A percentile compares a stretch with the other conserved stretches of the same genome.
Conservation (phyloP, 2,797 vertebrate genomes). For the Alosa sapidissima region DNA sequence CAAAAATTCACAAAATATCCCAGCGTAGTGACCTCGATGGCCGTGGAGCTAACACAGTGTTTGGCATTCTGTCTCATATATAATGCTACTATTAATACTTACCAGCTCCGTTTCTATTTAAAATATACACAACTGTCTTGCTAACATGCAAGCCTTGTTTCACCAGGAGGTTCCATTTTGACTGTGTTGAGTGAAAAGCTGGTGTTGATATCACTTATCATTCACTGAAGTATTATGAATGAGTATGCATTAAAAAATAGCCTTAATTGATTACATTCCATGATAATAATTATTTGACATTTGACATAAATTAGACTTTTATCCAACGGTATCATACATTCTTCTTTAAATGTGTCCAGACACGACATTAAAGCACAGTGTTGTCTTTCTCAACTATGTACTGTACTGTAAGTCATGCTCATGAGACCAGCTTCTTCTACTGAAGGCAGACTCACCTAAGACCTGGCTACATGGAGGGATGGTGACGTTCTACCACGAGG, state of each 20-base stretch:
- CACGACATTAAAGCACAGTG: neutral
- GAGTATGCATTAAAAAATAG: too few species aligned
- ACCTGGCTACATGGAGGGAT: neutral
- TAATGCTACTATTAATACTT: conserved; percentile 11
- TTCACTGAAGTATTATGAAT: too few species aligned
- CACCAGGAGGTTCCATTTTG: neutral
- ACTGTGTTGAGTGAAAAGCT: neutral
- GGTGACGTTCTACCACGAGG: conserved; percentile 80
- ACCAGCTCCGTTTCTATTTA: neutral
- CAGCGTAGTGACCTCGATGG: neutral
- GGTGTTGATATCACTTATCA: neutral
- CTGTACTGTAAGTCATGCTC: neutral
- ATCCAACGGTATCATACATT: neutral
- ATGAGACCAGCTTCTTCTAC: neutral
- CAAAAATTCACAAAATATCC: neutral
- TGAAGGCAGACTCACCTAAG: neutral
- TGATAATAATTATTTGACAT: too few species aligned
- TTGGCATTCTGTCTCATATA: neutral
- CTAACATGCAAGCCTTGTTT: neutral
- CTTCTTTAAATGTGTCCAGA: too few species aligned
- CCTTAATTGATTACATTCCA: too few species aligned
- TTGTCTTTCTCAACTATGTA: neutral
- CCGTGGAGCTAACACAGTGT: neutral
- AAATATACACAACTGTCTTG: neutral
- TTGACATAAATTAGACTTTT: neutral